A percentile compares a stretch with the other conserved stretches of the same genome.
Conservation (phyloP, 2,113 vertebrate genomes). For the Sprattus sprattus region DNA sequence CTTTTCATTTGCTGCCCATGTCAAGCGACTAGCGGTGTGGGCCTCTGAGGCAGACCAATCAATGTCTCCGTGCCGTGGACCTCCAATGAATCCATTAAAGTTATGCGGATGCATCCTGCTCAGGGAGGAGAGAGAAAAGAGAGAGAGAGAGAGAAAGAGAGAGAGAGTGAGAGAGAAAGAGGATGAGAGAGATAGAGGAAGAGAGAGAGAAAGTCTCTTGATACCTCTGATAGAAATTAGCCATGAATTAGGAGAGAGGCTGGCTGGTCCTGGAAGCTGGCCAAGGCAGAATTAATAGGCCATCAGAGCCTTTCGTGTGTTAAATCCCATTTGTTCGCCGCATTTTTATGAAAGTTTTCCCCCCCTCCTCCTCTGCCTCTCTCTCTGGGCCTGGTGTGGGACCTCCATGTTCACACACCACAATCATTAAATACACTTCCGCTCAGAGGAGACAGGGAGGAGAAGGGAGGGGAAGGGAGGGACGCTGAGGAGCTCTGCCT, state of each 20-base stretch:
- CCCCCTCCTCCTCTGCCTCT: constrained; percentile 34
- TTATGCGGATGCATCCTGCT: constrained; percentile 85
- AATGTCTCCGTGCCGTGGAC: constrained; percentile 82
- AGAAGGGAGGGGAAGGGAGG: neutral
- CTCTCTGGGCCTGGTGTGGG: constrained; percentile 66
- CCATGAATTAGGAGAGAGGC: constrained; percentile 89
- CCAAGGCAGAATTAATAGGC: constrained; percentile 93
- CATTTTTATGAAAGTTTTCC: constrained; percentile 81
- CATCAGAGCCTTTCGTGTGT: constrained; percentile 88
- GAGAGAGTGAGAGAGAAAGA: constrained; percentile 62
- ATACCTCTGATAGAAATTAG: constrained; percentile 93
- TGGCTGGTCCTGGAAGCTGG: constrained; percentile 82
- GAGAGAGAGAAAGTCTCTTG: constrained; percentile 80
- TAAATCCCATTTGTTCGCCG: constrained; percentile 89
- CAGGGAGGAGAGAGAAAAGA: constrained; percentile 24
- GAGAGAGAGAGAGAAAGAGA: constrained; percentile 10
- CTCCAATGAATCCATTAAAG: constrained; percentile 86
- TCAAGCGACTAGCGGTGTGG: constrained; percentile 75
- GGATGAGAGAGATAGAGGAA: constrained; percentile 40
- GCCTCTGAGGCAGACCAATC: constrained; percentile 84
- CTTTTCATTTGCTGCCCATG: constrained; percentile 90
- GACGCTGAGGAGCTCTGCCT: neutral
- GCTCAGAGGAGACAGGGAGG: constrained; percentile 50
- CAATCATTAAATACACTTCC: constrained; percentile 74
- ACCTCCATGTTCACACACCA: constrained; percentile 67